Percentiles rank a stretch among this genome's conserved stretches.
Conservation (phyloP, 1,140 invertebrate species). For the Orius insidiosus region DNA sequence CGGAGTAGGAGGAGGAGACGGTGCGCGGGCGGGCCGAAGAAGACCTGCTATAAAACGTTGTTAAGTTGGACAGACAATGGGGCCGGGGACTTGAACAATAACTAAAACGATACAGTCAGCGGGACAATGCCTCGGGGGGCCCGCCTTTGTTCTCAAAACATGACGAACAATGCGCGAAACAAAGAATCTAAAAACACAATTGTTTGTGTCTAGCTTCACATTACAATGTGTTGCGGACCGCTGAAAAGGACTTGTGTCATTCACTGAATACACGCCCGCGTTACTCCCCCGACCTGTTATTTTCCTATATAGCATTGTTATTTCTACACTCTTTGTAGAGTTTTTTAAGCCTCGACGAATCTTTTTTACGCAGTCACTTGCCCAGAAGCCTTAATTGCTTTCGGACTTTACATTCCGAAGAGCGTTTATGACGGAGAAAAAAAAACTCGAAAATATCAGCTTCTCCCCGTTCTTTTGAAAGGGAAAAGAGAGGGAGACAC, state of each 20-base stretch:
- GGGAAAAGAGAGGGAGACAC: too few relatives aligned
- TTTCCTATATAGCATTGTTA: conserved; percentile 10
- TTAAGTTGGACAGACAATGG: conserved; percentile 19
- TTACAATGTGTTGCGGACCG: conserved; percentile 17
- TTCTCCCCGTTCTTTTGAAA: too few relatives aligned
- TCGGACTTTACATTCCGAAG: too few relatives aligned
- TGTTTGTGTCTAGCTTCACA: conserved; percentile 21
- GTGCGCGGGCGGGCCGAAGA: conserved; percentile 10
- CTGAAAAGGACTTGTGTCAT: conserved; percentile 20
- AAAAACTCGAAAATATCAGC: too few relatives aligned
- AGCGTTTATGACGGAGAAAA: too few relatives aligned
- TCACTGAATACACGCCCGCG: conserved; percentile 13
- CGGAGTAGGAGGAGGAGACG: not conserved
- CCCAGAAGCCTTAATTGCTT: too few relatives aligned
- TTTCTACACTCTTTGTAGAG: too few relatives aligned
- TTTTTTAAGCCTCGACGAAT: too few relatives aligned
- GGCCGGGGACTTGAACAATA: conserved; percentile 19
- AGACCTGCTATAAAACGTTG: conserved; percentile 20
- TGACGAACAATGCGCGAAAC: conserved; percentile 21
- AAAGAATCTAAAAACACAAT: conserved; percentile 22
- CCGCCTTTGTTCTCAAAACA: conserved; percentile 20
- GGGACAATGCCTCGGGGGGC: conserved; percentile 14
- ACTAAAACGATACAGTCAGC: conserved; percentile 20
- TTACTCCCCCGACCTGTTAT: conserved; percentile 13
- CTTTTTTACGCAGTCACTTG: too few relatives aligned